phyloP scores from a whole-genome alignment of 1,140 invertebrate species.

The Hyphantria cunea region DNA sequence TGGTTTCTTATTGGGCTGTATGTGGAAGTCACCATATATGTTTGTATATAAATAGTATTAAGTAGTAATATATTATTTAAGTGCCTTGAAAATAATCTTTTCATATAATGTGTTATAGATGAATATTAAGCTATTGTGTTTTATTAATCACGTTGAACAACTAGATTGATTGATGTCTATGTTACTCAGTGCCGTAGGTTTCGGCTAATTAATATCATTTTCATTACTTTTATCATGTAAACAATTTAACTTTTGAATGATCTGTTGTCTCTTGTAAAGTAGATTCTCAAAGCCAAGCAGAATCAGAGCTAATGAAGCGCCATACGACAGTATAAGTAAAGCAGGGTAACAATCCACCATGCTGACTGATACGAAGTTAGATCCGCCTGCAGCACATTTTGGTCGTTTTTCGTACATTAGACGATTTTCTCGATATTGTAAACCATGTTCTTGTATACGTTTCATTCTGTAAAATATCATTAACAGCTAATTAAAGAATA shows the following conservation, averaged over 20 bases:
- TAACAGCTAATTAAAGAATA: too few relatives aligned
- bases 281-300: slow-evolving; percentile 19
- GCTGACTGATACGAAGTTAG: slow-evolving; percentile 83
- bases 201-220: too few relatives aligned
- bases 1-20: too few relatives aligned
- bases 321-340: slow-evolving; percentile 71
- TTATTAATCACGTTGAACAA: too few relatives aligned
- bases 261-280: slow-evolving; percentile 8
- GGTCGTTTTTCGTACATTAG: slow-evolving; percentile 84
- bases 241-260: slow-evolving; percentile 3
- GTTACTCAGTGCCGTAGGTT: too few relatives aligned
- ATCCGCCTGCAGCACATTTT: slow-evolving; percentile 75
- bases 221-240: neutral
- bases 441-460: slow-evolving; percentile 83
- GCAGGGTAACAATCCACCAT: slow-evolving; percentile 82
- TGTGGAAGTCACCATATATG: too few relatives aligned
- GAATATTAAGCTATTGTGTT: too few relatives aligned
- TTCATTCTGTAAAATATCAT: slow-evolving; percentile 78
- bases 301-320: slow-evolving; percentile 53
- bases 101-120: too few relatives aligned
- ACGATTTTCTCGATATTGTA: slow-evolving; percentile 82
- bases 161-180: too few relatives aligned
- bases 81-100: too few relatives aligned
- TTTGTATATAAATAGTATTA: too few relatives aligned
- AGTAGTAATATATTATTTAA: too few relatives aligned